Percentiles rank a stretch among this genome's conserved stretches.
phyloP scores from a whole-genome alignment of 2,797 vertebrate species.

The Babyrousa celebensis region DNA sequence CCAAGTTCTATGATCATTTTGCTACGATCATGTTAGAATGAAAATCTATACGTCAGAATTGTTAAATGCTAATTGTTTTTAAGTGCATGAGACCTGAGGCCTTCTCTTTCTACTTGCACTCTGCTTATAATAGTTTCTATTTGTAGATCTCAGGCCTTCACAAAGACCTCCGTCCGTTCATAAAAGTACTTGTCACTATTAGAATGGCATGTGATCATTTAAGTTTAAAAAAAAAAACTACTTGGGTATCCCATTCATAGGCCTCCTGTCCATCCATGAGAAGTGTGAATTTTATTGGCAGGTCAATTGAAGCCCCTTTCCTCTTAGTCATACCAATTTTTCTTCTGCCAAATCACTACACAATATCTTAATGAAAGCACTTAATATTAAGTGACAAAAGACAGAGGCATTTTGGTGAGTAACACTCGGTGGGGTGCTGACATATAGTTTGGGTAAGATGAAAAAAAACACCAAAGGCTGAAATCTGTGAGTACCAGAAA shows the following conservation, averaged over 20 bases:
- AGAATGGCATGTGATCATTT: conserved; percentile 77
- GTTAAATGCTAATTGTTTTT: conserved; percentile 79
- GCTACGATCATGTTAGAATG: conserved; percentile 71
- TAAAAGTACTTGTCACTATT: conserved; percentile 81
- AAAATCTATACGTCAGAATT: conserved; percentile 80
- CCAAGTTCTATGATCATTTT: conserved; percentile 80
- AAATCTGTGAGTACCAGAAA: conserved; percentile 64
- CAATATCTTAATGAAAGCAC: conserved; percentile 57
- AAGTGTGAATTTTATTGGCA: conserved; percentile 64
- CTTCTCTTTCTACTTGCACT: conserved; percentile 83
- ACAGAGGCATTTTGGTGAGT: conserved; percentile 30
- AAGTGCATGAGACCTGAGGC: conserved; percentile 84
- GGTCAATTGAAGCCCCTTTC: conserved; percentile 74
- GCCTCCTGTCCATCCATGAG: conserved; percentile 61
- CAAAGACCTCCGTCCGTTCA: conserved; percentile 71
- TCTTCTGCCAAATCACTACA: not conserved
- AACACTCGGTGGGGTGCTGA: conserved; percentile 42
- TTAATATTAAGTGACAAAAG: conserved; percentile 67
- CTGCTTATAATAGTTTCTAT: conserved; percentile 84
- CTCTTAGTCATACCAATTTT: conserved; percentile 65
- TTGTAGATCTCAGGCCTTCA: conserved; percentile 83
- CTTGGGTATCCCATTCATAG: conserved; percentile 40
- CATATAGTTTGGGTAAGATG: conserved; percentile 22
- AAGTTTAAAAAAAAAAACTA: conserved; percentile 54
- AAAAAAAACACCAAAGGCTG: conserved; percentile 72